Evolutionary conservation across 1,140 invertebrate species (phyloP), one percentile per base, ranked within the genome.

Genomic region (Caenorhabditis briggsae): DNA sequence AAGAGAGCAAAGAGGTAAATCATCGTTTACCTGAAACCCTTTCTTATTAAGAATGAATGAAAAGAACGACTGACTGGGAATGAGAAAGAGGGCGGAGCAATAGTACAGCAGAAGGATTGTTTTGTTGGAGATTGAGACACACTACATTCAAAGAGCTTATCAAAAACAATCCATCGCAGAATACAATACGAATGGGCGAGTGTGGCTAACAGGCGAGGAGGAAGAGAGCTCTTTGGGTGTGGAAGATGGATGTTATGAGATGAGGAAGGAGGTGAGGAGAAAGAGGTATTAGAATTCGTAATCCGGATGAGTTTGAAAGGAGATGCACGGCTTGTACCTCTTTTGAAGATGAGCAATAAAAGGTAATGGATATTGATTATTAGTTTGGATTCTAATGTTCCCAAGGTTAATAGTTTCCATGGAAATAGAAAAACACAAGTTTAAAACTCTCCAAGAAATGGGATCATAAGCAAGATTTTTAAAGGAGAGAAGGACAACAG

Each of bases 61-160:
- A 61, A 58, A 20, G 59, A 61, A 61, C 25, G 59, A 61, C 18
- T 61, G 59, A 25, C 23, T 61, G 3, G 12, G 23, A 25, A 8
- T 61, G 16, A 9, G 59, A 25, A 25, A 11, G 41, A 8, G 70
- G 70, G 70, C 70, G 70, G 70, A 50, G 70, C 70, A 48, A 78
- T 78, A 78, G 70, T 78, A 78, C 43, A 48, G 70, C 46, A 48
- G 43, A 50, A 50, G 14, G 3, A 16, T 78, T 50, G 33, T 78
- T 20, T 7, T 78, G 33, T 7, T 25, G 5, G 5, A 53, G 33
- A 5, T 12, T 78, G 11, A n/a, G 6, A 7, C 50, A 78, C 16
- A 78, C 70, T 78, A 78, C 70, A 78, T 78, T 78, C 70, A n/a
- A 25, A 78, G 43, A 41, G 70, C 43, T 78, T 78, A 78, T 78